phyloP scores from a whole-genome alignment of 2,797 vertebrate species.

The Microctenopoma stevenorrisi region DNA sequence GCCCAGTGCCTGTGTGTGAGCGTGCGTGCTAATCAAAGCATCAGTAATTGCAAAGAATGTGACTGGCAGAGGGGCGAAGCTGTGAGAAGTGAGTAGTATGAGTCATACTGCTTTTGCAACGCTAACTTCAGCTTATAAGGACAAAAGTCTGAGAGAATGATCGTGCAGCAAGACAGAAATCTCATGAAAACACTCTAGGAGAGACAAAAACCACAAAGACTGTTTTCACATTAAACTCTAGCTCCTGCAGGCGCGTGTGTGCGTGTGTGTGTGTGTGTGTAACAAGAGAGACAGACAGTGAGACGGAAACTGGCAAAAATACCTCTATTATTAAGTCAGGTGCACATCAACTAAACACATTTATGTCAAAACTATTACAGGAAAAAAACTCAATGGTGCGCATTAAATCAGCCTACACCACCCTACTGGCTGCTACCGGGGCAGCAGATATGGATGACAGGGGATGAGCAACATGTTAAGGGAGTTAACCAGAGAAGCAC shows the following conservation, averaged over 20 bases:
- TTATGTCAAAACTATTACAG: conserved; percentile 34
- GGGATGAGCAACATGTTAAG: conserved; percentile 52
- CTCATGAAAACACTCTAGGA: conserved; percentile 43
- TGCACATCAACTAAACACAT: neutral
- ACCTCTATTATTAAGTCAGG: neutral
- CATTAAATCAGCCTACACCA: conserved; percentile 7
- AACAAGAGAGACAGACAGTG: neutral
- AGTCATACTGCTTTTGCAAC: conserved; percentile 62
- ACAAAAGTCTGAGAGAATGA: conserved; percentile 56
- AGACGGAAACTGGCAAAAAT: neutral
- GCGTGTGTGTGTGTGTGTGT: neutral
- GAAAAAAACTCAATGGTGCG: conserved; percentile 11
- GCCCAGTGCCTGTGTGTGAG: neutral
- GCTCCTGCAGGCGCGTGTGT: conserved; percentile 13
- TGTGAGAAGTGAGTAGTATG: conserved; percentile 46
- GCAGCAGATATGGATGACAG: conserved; percentile 57
- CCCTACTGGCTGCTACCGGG: conserved; percentile 33
- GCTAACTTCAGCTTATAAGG: conserved; percentile 73
- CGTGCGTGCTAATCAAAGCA: conserved; percentile 51
- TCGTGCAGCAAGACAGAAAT: conserved; percentile 38
- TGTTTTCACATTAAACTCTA: conserved; percentile 49
- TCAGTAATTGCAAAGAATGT: conserved; percentile 63
- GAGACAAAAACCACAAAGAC: conserved; percentile 40
- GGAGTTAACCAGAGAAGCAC: conserved; percentile 21
- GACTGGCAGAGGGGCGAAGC: conserved; percentile 49